phyloP scores from a whole-genome alignment of 2,888 invertebrate species.

The Biston betularia region DNA sequence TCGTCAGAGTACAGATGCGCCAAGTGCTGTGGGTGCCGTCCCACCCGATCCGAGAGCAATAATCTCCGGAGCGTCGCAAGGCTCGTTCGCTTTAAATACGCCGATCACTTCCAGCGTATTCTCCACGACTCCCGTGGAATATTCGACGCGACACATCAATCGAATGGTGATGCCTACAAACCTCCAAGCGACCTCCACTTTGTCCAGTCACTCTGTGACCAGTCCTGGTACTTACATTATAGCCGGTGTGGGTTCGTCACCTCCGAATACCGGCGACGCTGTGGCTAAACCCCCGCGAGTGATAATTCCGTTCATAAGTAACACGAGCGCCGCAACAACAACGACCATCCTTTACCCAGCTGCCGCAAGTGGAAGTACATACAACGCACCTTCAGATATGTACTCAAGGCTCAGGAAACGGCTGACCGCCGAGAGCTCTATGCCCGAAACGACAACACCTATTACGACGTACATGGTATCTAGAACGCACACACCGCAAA shows the following conservation, averaged over 20 bases:
- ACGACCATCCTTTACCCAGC: not conserved
- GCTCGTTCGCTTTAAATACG: not conserved
- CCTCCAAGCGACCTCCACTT: conserved; percentile 9
- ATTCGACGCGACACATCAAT: not conserved
- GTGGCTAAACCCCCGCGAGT: conserved; percentile 17
- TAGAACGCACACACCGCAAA: conserved; percentile 16
- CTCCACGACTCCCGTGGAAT: conserved; percentile 2
- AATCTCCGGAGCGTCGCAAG: conserved; percentile 2
- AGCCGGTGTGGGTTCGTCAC: conserved; percentile 4
- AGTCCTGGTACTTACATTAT: conserved; percentile 19
- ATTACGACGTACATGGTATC: conserved; percentile 20
- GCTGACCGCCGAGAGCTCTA: conserved; percentile 5
- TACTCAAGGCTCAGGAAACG: conserved; percentile 9
- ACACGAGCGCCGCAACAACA: not conserved
- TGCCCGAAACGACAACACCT: conserved; percentile 6
- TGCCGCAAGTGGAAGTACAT: not conserved
- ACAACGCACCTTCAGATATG: not conserved
- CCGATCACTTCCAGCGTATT: not conserved
- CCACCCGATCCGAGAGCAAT: not conserved
- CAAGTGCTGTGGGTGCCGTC: not conserved
- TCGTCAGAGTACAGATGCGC: not conserved
- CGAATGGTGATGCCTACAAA: conserved; percentile 18
- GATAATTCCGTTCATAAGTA: conserved; percentile 15
- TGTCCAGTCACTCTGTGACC: not conserved
- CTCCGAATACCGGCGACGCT: not conserved